Conservation (phyloP, 2,113 vertebrate species). For the Ifrita kowaldi region DNA sequence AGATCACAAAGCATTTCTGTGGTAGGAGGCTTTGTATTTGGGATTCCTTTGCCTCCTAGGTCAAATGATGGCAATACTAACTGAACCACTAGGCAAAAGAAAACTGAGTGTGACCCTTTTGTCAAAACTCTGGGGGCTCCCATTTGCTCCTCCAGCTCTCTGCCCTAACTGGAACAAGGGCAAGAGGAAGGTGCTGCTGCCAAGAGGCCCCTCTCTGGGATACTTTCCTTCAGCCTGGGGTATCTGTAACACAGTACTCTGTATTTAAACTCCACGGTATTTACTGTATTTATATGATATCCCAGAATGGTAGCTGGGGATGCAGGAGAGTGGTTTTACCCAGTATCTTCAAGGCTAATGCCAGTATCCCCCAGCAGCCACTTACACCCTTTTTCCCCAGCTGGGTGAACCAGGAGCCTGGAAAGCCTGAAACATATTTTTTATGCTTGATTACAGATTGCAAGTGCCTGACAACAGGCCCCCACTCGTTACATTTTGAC, state of each 20-base stretch:
- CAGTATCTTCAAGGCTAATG: background rate
- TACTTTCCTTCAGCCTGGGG: too few relatives aligned
- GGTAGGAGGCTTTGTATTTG: background rate
- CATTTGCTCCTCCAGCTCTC: background rate
- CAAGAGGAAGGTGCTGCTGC: background rate
- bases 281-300: background rate
- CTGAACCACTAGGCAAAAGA: background rate
- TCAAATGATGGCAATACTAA: background rate
- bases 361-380: fast-evolving
- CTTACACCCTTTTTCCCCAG: background rate
- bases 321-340: background rate
- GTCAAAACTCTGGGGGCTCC: background rate
- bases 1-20: background rate
- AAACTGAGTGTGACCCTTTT: background rate
- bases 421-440: background rate
- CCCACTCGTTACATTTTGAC: background rate
- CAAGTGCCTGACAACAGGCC: background rate
- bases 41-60: background rate
- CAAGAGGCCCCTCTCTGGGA: background rate
- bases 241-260: background rate
- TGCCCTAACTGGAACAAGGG: background rate
- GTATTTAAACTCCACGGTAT: background rate
- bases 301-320: background rate
- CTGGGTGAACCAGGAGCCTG: background rate
- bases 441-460: background rate